These are phyloP conservation scores for Drosophila nigrodunni DNA, from an alignment of 1,140 invertebrate genomes.

Conservation along the genomic window DNA sequence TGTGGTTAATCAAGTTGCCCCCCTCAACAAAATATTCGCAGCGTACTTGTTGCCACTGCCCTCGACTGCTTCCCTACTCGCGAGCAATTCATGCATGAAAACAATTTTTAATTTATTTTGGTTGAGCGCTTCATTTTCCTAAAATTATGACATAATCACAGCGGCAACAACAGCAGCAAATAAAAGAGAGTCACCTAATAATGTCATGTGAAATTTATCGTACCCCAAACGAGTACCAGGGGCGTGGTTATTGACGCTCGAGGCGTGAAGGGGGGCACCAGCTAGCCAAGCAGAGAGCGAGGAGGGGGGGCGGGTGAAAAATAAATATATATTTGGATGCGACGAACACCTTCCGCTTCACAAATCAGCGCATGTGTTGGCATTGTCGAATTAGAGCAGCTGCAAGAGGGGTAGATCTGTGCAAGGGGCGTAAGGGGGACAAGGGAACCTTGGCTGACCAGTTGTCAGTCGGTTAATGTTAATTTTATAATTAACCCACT, in stretches of 20 bases:
- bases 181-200: constrained; percentile 75
- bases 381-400: constrained; percentile 39
- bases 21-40: constrained; percentile 43
- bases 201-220: constrained; percentile 78
- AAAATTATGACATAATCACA: constrained; percentile 83
- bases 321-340: constrained; percentile 75
- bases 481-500: constrained; percentile 80
- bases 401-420: neutral
- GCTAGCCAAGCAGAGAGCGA: constrained; percentile 23
- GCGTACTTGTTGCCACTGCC: constrained; percentile 38
- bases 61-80: neutral
- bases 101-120: constrained; percentile 84
- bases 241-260: constrained; percentile 22
- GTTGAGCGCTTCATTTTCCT: constrained; percentile 81
- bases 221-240: constrained; percentile 61
- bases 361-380: constrained; percentile 67
- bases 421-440: no score
- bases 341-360: constrained; percentile 79
- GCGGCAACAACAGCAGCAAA: constrained; percentile 40
- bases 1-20: constrained; percentile 58
- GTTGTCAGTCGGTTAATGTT: constrained; percentile 76
- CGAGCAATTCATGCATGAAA: constrained; percentile 79
- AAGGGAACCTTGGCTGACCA: constrained; percentile 58
- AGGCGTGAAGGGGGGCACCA: neutral
- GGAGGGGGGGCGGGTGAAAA: neutral